These are phyloP conservation scores for Phaedon cochleariae DNA, from an alignment of 2,888 invertebrate genomes.

Conservation along the genomic window DNA sequence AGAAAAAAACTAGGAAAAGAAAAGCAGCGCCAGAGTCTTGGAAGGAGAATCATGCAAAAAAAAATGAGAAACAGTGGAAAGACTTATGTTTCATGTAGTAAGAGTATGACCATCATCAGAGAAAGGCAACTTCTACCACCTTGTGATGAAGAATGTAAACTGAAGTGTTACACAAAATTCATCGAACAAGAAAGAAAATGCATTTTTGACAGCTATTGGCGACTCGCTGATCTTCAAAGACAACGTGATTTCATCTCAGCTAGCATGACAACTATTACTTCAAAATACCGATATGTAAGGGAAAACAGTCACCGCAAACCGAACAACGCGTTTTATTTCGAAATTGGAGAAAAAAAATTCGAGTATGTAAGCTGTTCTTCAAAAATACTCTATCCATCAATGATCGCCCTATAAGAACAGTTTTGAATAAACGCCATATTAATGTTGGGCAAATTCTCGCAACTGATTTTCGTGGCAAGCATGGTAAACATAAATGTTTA, in stretches of 20 bases:
- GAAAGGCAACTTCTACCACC: conserved; percentile 15
- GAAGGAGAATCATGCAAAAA: too few species aligned
- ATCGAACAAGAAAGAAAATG: conserved; percentile 21
- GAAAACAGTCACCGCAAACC: conserved; percentile 1
- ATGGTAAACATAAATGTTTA: conserved; percentile 16
- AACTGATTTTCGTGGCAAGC: conserved; percentile 22
- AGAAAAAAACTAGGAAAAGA: too few species aligned
- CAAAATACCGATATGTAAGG: conserved; percentile 15
- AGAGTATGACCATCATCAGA: too few species aligned
- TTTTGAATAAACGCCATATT: neutral
- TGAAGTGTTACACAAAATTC: conserved; percentile 28
- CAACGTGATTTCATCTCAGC: conserved; percentile 25
- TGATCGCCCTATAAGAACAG: neutral
- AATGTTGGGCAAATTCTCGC: neutral
- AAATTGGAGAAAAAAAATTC: conserved; percentile 14
- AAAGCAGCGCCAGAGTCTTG: too few species aligned
- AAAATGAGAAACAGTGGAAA: too few species aligned
- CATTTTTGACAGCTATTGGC: conserved; percentile 30
- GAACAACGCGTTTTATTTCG: conserved; percentile 29
- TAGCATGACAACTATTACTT: conserved; percentile 10
- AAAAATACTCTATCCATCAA: conserved; percentile 25
- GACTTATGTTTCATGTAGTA: too few species aligned
- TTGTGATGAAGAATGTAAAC: conserved; percentile 20
- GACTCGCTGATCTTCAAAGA: conserved; percentile 20
- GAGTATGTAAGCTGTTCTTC: conserved; percentile 18